Evolutionary conservation across 2,888 invertebrate species (phyloP), one percentile per base, ranked within the genome.

Genomic region (Oeneis ivallda): DNA sequence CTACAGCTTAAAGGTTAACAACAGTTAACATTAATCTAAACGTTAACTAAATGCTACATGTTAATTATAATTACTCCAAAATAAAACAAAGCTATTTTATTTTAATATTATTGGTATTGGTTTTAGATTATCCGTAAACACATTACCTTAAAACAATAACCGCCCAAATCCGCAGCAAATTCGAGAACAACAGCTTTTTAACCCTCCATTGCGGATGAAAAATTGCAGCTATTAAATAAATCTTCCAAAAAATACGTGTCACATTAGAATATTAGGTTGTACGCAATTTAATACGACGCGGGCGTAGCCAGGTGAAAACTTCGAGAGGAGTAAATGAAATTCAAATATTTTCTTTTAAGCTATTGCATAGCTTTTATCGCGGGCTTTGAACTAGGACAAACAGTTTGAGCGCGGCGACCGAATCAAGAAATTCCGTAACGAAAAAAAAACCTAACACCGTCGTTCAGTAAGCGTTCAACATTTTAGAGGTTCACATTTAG

Each of bases 261-360:
- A 64, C 70, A 67, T 70, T 70, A 66, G 54, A 67, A 66, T 70
- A 70, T 70, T 64, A 70, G 65, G 65, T 66, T 52, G 57, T 50
- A 60, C 65, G 67, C 58, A 69, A 66, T 67, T 69, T 69, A 67
- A 54, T 59, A 62, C 50, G 39, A 49, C 47, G 7, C 0, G 56
- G 41, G 1, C 19, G 56, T 56, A 56, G 41, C 39, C 56, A 56
- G 56, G 56, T 56, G 41, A 56, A 41, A 19, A 56, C 26, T 19
- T 39, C 2, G 11, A 41, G 56, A 10, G 53, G 41, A 7, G 17
- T 17, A 50, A 19, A 4, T 2, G 15, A 15, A 15, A 3, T 7
- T 47, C 15, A 47, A 4, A 26, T 2, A 26, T 26, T 26, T 26
- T 26, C 26, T 5, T 4, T 26, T 26, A 5, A 5, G n/a, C n/a